Conservation (phyloP, 2,113 vertebrate species). For the Manacus vitellinus region DNA sequence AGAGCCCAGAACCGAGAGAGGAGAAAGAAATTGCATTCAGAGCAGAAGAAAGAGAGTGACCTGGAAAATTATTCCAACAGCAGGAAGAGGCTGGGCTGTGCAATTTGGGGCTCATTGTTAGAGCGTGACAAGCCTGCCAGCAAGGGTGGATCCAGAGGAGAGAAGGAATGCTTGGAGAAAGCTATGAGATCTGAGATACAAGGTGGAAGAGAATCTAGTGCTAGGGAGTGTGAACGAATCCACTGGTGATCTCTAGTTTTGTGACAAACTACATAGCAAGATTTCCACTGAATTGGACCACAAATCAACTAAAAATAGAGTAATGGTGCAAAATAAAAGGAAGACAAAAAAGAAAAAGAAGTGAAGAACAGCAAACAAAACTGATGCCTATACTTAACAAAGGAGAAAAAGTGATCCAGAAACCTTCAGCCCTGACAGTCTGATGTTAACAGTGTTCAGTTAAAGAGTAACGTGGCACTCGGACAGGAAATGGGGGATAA, state of each 20-base stretch:
- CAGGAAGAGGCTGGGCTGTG: conserved; percentile 27
- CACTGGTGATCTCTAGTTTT: background rate
- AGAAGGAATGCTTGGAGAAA: conserved; percentile 34
- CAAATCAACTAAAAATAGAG: background rate
- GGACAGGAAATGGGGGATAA: background rate
- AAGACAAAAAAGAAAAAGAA: background rate
- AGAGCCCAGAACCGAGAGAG: background rate
- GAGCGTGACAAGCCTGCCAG: conserved; percentile 19
- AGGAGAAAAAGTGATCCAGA: background rate
- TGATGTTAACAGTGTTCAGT: background rate
- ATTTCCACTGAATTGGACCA: background rate
- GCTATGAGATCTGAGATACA: background rate
- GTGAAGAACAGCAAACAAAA: background rate
- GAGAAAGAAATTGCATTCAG: background rate
- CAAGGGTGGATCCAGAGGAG: conserved; percentile 25
- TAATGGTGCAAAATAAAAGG: background rate
- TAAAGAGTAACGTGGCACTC: background rate
- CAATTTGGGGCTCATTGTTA: conserved; percentile 9
- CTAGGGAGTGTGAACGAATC: background rate
- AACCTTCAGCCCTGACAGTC: background rate
- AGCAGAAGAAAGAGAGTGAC: background rate
- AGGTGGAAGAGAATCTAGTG: background rate
- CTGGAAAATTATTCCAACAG: conserved; percentile 46
- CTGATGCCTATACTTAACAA: background rate
- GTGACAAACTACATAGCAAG: background rate